These are phyloP conservation scores for Sebastes oblongus DNA, from an alignment of 2,797 vertebrate genomes.

Conservation along the genomic window DNA sequence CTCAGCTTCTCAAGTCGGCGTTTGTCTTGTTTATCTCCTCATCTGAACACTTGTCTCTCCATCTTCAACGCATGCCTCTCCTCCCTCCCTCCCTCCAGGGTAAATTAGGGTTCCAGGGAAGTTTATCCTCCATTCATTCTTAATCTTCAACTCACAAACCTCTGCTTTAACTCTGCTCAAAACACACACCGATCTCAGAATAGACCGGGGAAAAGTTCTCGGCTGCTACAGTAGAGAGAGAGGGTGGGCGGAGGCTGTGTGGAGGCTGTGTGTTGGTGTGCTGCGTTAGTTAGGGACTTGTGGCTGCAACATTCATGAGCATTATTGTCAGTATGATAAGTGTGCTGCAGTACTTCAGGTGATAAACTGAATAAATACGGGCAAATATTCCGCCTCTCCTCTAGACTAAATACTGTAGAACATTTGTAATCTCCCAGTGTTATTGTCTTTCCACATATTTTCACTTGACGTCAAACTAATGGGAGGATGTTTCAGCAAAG, in stretches of 20 bases:
- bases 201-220: conserved; percentile 40
- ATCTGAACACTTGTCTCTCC: not conserved
- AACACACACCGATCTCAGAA: conserved; percentile 35
- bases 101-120: conserved; percentile 9
- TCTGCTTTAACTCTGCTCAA: not conserved
- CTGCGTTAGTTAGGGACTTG: conserved; percentile 15
- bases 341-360: not conserved
- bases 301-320: not conserved
- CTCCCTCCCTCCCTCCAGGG: not conserved
- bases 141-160: not conserved
- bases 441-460: not conserved
- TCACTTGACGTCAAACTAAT: not conserved
- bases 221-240: not conserved
- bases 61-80: not conserved
- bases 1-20: not conserved
- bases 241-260: conserved; percentile 27
- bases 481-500: not conserved
- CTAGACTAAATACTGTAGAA: not conserved
- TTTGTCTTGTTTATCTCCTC: conserved; percentile 27
- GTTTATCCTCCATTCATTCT: conserved; percentile 19
- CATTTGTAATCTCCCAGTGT: not conserved
- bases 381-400: not conserved
- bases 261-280: conserved; percentile 28
- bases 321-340: not conserved
- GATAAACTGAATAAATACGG: not conserved